Percentiles rank a stretch among this genome's conserved stretches.
phyloP scores from a whole-genome alignment of 2,888 invertebrate genomes.

The Synanthedon tipuliformis region DNA sequence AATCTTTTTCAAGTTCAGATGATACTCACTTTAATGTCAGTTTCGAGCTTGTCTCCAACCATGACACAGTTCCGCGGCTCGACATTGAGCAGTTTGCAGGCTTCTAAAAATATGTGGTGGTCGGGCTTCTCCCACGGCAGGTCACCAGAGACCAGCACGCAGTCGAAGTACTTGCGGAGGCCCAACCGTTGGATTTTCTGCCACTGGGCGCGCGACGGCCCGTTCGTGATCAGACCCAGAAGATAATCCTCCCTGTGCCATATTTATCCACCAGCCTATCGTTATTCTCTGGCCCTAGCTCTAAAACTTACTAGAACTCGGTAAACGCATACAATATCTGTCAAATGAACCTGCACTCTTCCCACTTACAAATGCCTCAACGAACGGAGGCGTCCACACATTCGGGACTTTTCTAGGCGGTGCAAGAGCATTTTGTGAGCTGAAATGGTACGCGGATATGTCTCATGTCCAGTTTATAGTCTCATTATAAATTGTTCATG shows the following conservation, averaged over 20 bases:
- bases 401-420: slow-evolving; percentile 9
- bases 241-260: slow-evolving; percentile 76
- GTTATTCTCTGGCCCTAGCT: slow-evolving; percentile 36
- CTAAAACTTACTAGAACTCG: slow-evolving; percentile 53
- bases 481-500: slow-evolving; percentile 42
- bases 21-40: slow-evolving; percentile 77
- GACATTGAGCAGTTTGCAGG: slow-evolving; percentile 81
- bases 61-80: slow-evolving; percentile 82
- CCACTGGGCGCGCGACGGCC: slow-evolving; percentile 88
- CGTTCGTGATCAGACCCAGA: slow-evolving; percentile 87
- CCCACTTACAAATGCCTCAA: too few relatives aligned
- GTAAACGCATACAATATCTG: slow-evolving; percentile 44
- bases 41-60: slow-evolving; percentile 90
- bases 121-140: slow-evolving; percentile 89
- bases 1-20: too few relatives aligned
- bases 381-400: background rate
- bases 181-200: slow-evolving; percentile 83
- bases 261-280: slow-evolving; percentile 58
- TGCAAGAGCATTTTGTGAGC: slow-evolving; percentile 46
- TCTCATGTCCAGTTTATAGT: slow-evolving; percentile 43
- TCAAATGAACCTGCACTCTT: slow-evolving; percentile 44
- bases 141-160: slow-evolving; percentile 85
- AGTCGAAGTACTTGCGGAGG: slow-evolving; percentile 80
- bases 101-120: slow-evolving; percentile 83
- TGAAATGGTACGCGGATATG: slow-evolving; percentile 18